Percentiles rank a stretch among this genome's conserved stretches.
Conservation (phyloP, 2,113 vertebrate genomes). For the Pedetes capensis region DNA sequence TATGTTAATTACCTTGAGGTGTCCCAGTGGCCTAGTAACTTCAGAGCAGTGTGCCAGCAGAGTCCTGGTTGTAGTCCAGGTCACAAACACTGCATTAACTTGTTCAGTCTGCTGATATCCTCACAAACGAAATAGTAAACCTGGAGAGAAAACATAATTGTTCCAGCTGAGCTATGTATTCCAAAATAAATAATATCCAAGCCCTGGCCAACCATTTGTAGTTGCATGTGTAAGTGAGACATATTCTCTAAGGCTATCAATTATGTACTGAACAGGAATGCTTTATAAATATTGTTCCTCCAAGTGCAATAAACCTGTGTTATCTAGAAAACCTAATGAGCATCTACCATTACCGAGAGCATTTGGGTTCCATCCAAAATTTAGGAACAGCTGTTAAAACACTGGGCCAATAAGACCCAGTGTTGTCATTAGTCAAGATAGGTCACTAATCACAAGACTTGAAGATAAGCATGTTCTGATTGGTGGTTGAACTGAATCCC, state of each 20-base stretch:
- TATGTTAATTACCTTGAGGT: slow-evolving; percentile 63
- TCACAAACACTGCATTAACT: slow-evolving; percentile 15
- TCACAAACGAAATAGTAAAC: slow-evolving; percentile 39
- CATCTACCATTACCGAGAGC: slow-evolving; percentile 8
- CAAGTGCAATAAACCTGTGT: slow-evolving; percentile 25
- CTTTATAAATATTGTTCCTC: slow-evolving; percentile 49
- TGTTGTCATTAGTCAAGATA: neutral
- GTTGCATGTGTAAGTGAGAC: slow-evolving; percentile 40
- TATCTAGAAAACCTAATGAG: slow-evolving; percentile 38
- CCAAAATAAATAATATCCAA: slow-evolving; percentile 50
- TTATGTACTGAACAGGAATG: slow-evolving; percentile 38
- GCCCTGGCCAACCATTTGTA: slow-evolving; percentile 7
- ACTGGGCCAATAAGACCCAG: neutral
- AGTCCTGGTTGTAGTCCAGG: slow-evolving; percentile 47
- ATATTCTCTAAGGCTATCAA: slow-evolving; percentile 54
- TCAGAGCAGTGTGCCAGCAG: slow-evolving; percentile 42
- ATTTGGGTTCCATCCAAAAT: slow-evolving; percentile 1
- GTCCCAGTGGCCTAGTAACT: slow-evolving; percentile 65
- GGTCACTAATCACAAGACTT: neutral
- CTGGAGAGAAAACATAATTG: slow-evolving; percentile 30
- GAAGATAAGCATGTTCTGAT: neutral
- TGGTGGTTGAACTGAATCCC: neutral
- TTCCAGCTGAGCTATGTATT: slow-evolving; percentile 34
- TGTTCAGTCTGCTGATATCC: slow-evolving; percentile 26
- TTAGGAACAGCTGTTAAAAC: neutral